These are phyloP conservation scores for Amblyjoppa proteus DNA, from an alignment of 2,888 invertebrate species.

Conservation along the genomic window DNA sequence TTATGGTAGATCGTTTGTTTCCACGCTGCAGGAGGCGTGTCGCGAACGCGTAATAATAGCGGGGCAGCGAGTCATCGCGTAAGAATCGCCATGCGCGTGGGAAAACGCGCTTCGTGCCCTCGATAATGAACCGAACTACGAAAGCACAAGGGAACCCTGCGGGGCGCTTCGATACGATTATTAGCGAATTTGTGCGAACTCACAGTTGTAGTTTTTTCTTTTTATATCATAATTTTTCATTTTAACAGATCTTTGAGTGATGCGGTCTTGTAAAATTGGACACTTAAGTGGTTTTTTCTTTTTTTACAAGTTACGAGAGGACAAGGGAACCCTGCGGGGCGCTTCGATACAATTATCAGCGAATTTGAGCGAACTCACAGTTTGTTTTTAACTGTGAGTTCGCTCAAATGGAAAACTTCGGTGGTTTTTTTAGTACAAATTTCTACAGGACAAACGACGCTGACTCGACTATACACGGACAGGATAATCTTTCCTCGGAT, in stretches of 20 bases:
- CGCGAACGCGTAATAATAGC: constrained; percentile 55
- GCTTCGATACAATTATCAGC: background rate
- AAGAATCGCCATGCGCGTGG: constrained; percentile 61
- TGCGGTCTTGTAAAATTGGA: background rate
- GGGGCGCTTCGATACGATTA: background rate
- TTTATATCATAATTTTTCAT: background rate
- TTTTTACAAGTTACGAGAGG: background rate
- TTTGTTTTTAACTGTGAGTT: background rate
- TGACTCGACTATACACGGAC: background rate
- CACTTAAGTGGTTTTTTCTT: no score
- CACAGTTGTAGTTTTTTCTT: background rate
- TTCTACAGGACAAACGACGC: background rate
- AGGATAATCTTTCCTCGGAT: background rate
- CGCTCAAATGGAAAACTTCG: background rate
- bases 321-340: background rate
- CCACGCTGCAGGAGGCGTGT: constrained; percentile 60
- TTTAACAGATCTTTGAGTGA: background rate
- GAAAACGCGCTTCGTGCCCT: constrained; percentile 39
- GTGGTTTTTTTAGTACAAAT: background rate
- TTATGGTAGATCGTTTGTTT: constrained; percentile 26
- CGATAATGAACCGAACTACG: constrained; percentile 33
- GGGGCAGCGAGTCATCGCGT: constrained; percentile 52
- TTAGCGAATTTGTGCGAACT: constrained; percentile 5
- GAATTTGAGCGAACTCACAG: constrained; percentile 10
- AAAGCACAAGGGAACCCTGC: constrained; percentile 4